Base-by-base conservation (phyloP, 2,888 invertebrate genomes). In the Drosophila yooni region DNA sequence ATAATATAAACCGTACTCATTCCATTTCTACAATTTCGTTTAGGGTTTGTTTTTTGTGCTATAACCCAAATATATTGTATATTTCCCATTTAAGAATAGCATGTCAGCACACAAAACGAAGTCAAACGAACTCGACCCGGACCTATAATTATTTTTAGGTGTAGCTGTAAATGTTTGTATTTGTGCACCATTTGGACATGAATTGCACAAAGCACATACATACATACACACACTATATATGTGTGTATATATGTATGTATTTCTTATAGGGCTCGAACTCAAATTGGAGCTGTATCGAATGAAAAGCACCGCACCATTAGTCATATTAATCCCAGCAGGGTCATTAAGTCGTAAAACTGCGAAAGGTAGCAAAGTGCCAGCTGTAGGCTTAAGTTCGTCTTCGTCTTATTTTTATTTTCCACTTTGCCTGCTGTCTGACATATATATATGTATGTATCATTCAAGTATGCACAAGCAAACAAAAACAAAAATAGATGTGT, bases 271-370 rank as follows among this genome's bases (percentile, higher is more conserved):
- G 38, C 43, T 61, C 52, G 64, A 67, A 64, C 67, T 46, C 66
- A 57, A 46, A 58, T 54, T 58, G 61, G 53, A 74, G 62, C 56
- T 56, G 56, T 72, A 88, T 88, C 71, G 80, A 86, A 79, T 74
- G 68, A 69, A 79, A 81, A 88, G 74, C 87, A 79, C 71, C 74
- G 73, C 74, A 79, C 88, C 89, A 90, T 88, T 88, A 88, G 88
- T 88, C 88, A 88, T 88, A 89, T 88, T 90, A 88, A 88, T 88
- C 88, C 90, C 88, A 81, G 81, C 70, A 83, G 88, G 90, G 90
- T 88, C 87, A 88, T 88, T 88, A 88, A 88, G 90, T 87, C 89
- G 89, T 87, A 89, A 87, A 87, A 83, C 70, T 72, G 82, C 74
- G 66, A 76, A 76, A 82, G 89, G 88, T 76, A 79, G 80, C 76